Base-by-base conservation (phyloP, 2,113 vertebrate species). In the Nannospalax galili region DNA sequence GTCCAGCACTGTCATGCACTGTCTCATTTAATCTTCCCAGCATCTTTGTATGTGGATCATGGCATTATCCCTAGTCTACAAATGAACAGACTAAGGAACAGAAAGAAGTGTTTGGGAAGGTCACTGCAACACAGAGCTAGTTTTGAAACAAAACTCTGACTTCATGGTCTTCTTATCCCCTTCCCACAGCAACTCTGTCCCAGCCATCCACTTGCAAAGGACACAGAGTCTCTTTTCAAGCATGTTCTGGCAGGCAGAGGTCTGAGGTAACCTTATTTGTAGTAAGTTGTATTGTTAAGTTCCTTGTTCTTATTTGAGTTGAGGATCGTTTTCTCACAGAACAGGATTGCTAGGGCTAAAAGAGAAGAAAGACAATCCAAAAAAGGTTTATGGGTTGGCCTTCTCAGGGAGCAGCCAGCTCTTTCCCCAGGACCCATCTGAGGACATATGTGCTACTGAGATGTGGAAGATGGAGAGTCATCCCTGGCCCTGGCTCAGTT, bases 381-480 rank as follows among this genome's bases (percentile, higher is more conserved):
- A 1, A 14, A 30, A 30, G 35, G 4, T 32, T 22, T 65, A 15
- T 3, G 20, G 17, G 37, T 14, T 74, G 17, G 77, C 30, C 79
- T 11, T 48, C 73, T 7, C 84, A 56, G 22, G 1, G 9, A 87
- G n/a, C 28, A 73, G 52, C n/a, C 16, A 32, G 15, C 1, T 73
- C 80, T n/a, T 40, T 42, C 64, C 42, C 0, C 0, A 8, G 28
- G 15, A 2, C 4, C 2, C 7, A 11, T 45, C 32, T 7, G 37
- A 87, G 70, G 15, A 58, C 30, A 11, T 7, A 1, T 52, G 11
- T 12, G 32, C 35, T 52, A 19, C 52, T 2, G 28, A 26, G 26
- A 69, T 10, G 0, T 17, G 15, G 35, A 56, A 11, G 58, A 82
- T 17, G 26, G 64, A 80, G 52, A 5, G 24, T 26, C 28, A 30